These are phyloP conservation scores for Dendropsophus ebraccatus DNA, from an alignment of 2,113 vertebrate species.

Conservation along the genomic window DNA sequence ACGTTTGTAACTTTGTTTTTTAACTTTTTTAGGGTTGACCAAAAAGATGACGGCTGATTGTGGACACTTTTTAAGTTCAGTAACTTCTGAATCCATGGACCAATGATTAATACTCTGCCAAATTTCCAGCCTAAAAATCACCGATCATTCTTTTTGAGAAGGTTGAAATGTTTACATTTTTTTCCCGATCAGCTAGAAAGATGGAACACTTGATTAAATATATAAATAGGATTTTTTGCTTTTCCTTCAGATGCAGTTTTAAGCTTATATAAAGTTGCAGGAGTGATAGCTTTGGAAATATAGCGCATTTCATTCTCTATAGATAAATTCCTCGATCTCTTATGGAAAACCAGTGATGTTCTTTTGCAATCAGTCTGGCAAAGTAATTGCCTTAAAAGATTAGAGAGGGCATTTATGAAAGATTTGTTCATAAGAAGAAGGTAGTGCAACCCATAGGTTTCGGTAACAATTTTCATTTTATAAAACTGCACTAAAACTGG, in stretches of 20 bases:
- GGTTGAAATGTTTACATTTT: too few species aligned
- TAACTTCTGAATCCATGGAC: neutral
- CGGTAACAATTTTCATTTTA: neutral
- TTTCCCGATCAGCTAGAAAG: too few species aligned
- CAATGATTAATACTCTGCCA: too few species aligned
- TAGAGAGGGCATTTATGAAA: neutral
- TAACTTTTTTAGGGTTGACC: neutral
- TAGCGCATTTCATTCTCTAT: neutral
- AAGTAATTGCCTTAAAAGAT: neutral
- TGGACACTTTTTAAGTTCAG: neutral
- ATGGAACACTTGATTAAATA: too few species aligned
- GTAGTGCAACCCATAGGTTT: neutral
- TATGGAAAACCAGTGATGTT: neutral
- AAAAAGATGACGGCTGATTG: neutral
- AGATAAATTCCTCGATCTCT: neutral
- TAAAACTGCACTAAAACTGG: neutral
- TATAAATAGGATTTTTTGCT: too few species aligned
- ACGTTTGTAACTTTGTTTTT: neutral
- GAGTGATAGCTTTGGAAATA: neutral
- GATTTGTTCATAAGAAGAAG: neutral
- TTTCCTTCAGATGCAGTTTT: too few species aligned
- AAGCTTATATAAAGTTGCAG: too few species aligned
- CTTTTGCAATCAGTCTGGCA: neutral
- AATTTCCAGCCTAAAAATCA: too few species aligned
- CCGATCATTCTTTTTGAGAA: too few species aligned